phyloP scores from a whole-genome alignment of 2,888 invertebrate species.

The Crepidodera aurea region DNA sequence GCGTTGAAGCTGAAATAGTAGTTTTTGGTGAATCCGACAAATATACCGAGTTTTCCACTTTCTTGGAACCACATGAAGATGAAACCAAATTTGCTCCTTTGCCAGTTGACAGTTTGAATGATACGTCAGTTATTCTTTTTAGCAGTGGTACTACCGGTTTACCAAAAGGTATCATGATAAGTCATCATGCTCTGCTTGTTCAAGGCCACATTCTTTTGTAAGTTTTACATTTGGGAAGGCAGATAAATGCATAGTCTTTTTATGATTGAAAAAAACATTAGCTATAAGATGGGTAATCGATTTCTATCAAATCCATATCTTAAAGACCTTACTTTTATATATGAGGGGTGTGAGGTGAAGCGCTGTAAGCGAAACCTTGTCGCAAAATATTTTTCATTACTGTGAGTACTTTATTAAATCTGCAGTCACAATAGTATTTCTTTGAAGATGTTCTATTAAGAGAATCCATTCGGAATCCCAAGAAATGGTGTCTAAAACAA shows the following conservation, averaged over 20 bases:
- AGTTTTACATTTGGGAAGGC: no score
- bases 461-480: no score
- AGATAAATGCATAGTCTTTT: not conserved
- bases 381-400: no score
- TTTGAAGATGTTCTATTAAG: no score
- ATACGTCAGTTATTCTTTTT: slow-evolving; percentile 50
- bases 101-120: slow-evolving; percentile 27
- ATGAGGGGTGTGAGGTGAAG: no score
- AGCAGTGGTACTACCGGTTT: slow-evolving; percentile 57
- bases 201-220: slow-evolving; percentile 41
- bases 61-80: slow-evolving; percentile 44
- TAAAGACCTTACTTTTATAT: no score
- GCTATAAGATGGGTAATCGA: not conserved
- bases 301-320: slow-evolving; percentile 1
- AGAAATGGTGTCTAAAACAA: no score
- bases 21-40: slow-evolving; percentile 47
- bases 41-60: slow-evolving; percentile 43
- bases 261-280: not conserved
- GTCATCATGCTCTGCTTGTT: slow-evolving; percentile 42
- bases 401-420: no score
- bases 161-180: slow-evolving; percentile 56
- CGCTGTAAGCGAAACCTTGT: no score
- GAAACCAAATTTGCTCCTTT: slow-evolving; percentile 49
- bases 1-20: slow-evolving; percentile 47
- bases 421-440: no score